phyloP scores from a whole-genome alignment of 2,888 invertebrate species.

The Chloromyia formosa region DNA sequence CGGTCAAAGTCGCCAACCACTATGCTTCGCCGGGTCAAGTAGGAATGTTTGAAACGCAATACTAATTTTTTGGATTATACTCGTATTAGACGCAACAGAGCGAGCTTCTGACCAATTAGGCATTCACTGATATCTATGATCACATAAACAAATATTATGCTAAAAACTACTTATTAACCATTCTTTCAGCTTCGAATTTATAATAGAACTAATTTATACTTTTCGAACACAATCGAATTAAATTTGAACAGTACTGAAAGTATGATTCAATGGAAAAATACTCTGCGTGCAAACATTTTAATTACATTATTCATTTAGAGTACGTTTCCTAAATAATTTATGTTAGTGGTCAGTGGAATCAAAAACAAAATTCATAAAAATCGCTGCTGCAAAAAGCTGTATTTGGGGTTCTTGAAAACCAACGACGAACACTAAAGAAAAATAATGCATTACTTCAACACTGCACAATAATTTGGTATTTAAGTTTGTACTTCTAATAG shows the following conservation, averaged over 20 bases:
- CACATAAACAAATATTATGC: too few relatives aligned
- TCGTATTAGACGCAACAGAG: too few relatives aligned
- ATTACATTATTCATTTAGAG: constrained; percentile 5
- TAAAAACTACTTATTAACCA: too few relatives aligned
- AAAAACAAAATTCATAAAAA: constrained; percentile 31
- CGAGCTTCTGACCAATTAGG: too few relatives aligned
- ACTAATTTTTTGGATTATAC: too few relatives aligned
- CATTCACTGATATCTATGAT: too few relatives aligned
- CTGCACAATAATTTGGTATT: neutral
- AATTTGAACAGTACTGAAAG: too few relatives aligned
- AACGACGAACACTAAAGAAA: neutral
- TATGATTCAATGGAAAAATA: neutral
- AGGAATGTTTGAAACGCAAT: too few relatives aligned
- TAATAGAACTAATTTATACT: neutral
- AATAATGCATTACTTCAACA: neutral
- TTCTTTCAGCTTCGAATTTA: neutral
- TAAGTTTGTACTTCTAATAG: too few relatives aligned
- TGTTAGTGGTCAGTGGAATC: neutral
- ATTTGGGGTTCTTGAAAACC: constrained; percentile 12
- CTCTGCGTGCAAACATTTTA: neutral
- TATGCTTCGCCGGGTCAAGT: too few relatives aligned
- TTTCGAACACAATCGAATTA: too few relatives aligned
- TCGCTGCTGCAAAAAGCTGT: constrained; percentile 44
- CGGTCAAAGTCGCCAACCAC: too few relatives aligned
- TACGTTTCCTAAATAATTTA: neutral